Conservation (phyloP, 2,888 invertebrate genomes). For the Tetragonula carbonaria region DNA sequence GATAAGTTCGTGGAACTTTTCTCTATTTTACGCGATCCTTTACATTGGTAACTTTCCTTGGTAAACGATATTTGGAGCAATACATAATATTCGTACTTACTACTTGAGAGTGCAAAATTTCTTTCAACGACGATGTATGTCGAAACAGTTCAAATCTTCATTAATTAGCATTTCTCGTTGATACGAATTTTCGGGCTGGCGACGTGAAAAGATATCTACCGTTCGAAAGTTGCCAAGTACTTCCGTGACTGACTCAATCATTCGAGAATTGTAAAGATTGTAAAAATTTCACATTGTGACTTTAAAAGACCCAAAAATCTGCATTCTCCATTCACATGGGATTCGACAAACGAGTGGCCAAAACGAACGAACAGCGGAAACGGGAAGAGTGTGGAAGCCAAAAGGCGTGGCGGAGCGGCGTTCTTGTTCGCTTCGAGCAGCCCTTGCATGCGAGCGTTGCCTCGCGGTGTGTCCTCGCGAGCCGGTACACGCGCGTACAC, state of each 20-base stretch:
- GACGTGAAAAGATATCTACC: too few relatives aligned
- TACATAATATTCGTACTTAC: neutral
- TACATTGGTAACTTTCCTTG: neutral
- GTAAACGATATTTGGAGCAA: neutral
- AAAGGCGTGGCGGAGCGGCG: constrained; percentile 43
- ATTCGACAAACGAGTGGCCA: neutral
- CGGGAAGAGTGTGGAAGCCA: constrained; percentile 10
- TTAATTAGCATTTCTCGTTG: too few relatives aligned
- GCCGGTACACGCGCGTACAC: neutral
- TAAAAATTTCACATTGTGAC: too few relatives aligned
- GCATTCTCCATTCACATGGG: neutral
- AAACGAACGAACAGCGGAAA: neutral
- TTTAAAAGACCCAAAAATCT: too few relatives aligned
- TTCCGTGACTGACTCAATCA: neutral
- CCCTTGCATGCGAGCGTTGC: constrained; percentile 55
- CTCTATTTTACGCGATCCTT: too few relatives aligned
- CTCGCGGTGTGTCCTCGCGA: constrained; percentile 7
- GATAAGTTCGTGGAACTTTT: neutral
- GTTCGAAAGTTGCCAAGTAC: too few relatives aligned
- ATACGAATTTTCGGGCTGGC: too few relatives aligned
- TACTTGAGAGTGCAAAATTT: too few relatives aligned
- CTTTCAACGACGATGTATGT: too few relatives aligned
- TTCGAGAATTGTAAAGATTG: neutral
- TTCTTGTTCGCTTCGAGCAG: constrained; percentile 48
- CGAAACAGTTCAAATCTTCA: too few relatives aligned